These are phyloP conservation scores for Mixornis gularis DNA, from an alignment of 2,113 vertebrate genomes.

Conservation along the genomic window DNA sequence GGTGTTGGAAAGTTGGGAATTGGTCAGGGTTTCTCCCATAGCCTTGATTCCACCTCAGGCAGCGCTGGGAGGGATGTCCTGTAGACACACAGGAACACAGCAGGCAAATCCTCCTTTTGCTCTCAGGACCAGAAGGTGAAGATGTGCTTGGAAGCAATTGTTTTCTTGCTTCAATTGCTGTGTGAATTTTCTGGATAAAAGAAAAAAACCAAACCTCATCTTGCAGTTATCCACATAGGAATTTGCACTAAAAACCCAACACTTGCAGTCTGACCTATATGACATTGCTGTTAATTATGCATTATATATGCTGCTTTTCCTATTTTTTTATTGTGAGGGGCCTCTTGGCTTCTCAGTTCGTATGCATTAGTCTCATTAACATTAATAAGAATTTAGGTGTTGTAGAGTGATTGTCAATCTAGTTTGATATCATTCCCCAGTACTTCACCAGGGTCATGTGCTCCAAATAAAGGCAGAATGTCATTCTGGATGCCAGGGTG, in stretches of 20 bases:
- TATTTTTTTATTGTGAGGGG: not conserved
- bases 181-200: not conserved
- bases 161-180: not conserved
- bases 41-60: not conserved
- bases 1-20: not conserved
- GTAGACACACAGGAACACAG: not conserved
- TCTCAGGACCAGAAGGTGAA: not conserved
- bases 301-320: not conserved
- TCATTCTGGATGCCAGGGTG: not conserved
- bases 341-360: not conserved
- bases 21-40: not conserved
- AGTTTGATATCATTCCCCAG: not conserved
- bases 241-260: not conserved
- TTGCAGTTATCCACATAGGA: not conserved
- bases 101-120: not conserved
- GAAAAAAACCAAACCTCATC: not conserved
- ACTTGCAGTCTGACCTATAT: not conserved
- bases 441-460: not conserved
- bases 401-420: not conserved
- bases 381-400: not conserved
- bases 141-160: not conserved
- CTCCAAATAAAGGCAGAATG: not conserved
- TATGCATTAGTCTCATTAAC: not conserved
- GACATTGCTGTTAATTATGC: conserved; percentile 6
- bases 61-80: not conserved